Base-by-base conservation (phyloP, 2,113 vertebrate genomes). In the Anas platyrhynchos region DNA sequence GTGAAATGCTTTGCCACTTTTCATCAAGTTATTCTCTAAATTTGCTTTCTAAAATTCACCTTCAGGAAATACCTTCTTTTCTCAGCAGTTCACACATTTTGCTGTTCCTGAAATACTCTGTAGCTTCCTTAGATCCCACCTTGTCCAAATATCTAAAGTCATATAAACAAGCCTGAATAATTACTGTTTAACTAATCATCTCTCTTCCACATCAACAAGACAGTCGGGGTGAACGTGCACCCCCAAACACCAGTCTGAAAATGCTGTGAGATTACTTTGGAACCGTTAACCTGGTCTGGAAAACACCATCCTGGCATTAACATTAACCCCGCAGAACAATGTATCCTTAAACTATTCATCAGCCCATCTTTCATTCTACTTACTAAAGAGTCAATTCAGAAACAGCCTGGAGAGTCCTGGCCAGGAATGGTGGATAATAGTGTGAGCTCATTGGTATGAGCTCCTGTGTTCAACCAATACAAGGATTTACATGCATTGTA, bases 401-500 rank as follows among this genome's bases (percentile, higher is more conserved):
- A 94, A 36, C 79, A 88, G 63, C 46, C 78, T 77, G 68, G 18
- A 68, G 78, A 92, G 73, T 43, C 54, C 65, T 13, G 72, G 92
- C 94, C 92, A 91, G 91, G 44, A 95, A 75, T 17, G 38, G 80
- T 50, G 71, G 86, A 92, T 88, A 95, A 95, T 72, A 83, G 34
- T 41, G 48, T 73, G 86, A 96, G 91, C 83, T 97, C 95, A 97
- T 93, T 95, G 95, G 95, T 96, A 97, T 96, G 96, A 93, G 77
- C 78, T 71, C 59, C 87, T 12, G 80, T 44, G 43, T 80, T 67
- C 92, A 85, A 71, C 38, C 83, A 46, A 8, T 8, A 52, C 29
- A 94, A 80, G 59, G 79, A 84, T 95, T 89, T 83, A 96, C 88
- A 95, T 52, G 86, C 93, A 89, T 20, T 91, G 88, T 88, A 94